These are phyloP conservation scores for Sebastes hubbsi DNA, from an alignment of 2,797 vertebrate genomes.

Conservation along the genomic window DNA sequence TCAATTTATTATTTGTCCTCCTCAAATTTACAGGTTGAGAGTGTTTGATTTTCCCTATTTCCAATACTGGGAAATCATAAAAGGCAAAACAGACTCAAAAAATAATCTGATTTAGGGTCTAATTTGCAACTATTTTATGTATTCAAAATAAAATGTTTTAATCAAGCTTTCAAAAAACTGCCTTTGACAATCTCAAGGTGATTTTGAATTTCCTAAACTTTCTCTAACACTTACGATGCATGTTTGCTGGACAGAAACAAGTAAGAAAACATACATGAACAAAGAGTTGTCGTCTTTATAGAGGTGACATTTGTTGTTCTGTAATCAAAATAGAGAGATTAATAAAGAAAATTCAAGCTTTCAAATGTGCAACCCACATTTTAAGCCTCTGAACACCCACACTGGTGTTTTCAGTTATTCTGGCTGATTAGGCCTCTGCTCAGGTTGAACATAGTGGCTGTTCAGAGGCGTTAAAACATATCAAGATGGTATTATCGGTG, in stretches of 20 bases:
- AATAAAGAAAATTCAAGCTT: neutral
- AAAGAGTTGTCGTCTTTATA: neutral
- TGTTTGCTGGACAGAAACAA: neutral
- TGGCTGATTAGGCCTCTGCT: neutral
- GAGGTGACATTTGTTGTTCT: neutral
- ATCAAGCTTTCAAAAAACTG: neutral
- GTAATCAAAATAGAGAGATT: neutral
- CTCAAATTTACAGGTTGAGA: neutral
- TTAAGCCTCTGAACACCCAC: neutral
- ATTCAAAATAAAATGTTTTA: neutral
- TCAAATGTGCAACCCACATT: neutral
- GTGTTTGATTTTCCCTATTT: neutral
- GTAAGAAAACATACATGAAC: neutral
- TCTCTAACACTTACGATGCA: neutral
- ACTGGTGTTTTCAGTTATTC: neutral
- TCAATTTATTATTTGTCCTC: neutral
- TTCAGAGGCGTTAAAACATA: neutral
- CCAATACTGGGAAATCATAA: neutral
- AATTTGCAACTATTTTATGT: neutral
- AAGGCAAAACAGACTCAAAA: neutral
- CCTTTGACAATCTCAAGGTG: neutral
- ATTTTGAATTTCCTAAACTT: neutral
- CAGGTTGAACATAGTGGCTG: neutral
- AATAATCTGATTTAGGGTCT: neutral
- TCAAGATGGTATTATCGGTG: neutral